phyloP scores from a whole-genome alignment of 2,888 invertebrate species.

The Aleiodes alternator region DNA sequence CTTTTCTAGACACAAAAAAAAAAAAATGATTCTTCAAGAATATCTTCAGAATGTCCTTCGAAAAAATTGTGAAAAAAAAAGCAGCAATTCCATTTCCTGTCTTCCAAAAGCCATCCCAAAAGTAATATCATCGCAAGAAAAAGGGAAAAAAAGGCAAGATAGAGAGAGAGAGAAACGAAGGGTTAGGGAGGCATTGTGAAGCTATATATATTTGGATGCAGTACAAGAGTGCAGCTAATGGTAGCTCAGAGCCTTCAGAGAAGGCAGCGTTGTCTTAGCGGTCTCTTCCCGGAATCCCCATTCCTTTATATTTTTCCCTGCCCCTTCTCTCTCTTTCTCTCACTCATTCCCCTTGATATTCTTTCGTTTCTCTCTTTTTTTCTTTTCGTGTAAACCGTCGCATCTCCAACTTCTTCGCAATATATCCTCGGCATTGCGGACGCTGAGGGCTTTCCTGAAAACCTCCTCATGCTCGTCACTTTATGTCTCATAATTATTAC shows the following conservation, averaged over 20 bases:
- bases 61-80: slow-evolving; percentile 1
- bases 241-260: slow-evolving; percentile 53
- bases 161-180: slow-evolving; percentile 23
- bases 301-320: slow-evolving; percentile 49
- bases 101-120: background rate
- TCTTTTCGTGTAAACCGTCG: slow-evolving; percentile 32
- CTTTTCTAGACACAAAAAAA: too few relatives aligned
- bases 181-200: slow-evolving; percentile 46
- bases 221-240: slow-evolving; percentile 50
- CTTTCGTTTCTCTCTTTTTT: slow-evolving; percentile 37
- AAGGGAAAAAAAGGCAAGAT: background rate
- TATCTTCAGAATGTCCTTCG: background rate
- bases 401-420: slow-evolving; percentile 14
- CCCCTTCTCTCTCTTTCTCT: slow-evolving; percentile 29
- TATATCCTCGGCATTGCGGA: slow-evolving; percentile 36
- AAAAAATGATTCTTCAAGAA: too few relatives aligned
- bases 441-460: slow-evolving; percentile 55
- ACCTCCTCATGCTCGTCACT: slow-evolving; percentile 69
- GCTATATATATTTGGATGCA: slow-evolving; percentile 47
- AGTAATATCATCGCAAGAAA: background rate
- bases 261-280: slow-evolving; percentile 57
- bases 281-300: slow-evolving; percentile 57
- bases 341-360: slow-evolving; percentile 1
- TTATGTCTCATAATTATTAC: slow-evolving; percentile 74
- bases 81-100: slow-evolving; percentile 20